These are phyloP conservation scores for Heteractis magnifica DNA, from an alignment of 92 coral and sea anemone species.

Conservation along the genomic window DNA sequence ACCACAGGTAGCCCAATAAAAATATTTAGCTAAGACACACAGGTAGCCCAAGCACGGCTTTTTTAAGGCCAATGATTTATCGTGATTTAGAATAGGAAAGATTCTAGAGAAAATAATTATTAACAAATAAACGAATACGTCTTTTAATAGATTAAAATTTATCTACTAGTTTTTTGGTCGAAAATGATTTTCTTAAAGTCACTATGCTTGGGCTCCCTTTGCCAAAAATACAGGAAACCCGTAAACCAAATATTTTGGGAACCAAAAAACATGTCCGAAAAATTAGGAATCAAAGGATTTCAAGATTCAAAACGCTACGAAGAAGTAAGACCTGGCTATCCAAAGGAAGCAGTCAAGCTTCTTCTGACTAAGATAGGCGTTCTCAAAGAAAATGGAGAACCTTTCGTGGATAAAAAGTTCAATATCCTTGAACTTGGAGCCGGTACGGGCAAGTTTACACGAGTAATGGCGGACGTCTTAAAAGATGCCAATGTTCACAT, in stretches of 20 bases:
- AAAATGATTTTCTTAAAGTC: too few species aligned
- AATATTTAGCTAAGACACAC: too few species aligned
- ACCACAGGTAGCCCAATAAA: too few species aligned
- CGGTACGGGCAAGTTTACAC: constrained; percentile 74
- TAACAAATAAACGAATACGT: too few species aligned
- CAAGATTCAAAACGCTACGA: constrained; percentile 55
- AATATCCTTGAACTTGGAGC: constrained; percentile 68
- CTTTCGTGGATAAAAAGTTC: constrained; percentile 8
- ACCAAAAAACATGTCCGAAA: constrained; percentile 4
- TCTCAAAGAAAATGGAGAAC: constrained; percentile 20
- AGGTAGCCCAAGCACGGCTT: too few species aligned
- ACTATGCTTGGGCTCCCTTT: too few species aligned
- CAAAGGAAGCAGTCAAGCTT: constrained; percentile 56
- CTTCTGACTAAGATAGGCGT: constrained; percentile 50
- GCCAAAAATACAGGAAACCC: not conserved
- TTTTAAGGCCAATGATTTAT: too few species aligned
- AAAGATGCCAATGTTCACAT: constrained; percentile 36
- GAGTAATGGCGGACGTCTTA: constrained; percentile 56
- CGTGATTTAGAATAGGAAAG: too few species aligned
- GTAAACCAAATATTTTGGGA: not conserved
- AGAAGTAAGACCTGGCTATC: constrained; percentile 52
- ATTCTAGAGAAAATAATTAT: too few species aligned
- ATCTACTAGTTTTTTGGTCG: too few species aligned
- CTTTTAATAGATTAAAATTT: too few species aligned
- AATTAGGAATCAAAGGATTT: constrained; percentile 51